Evolutionary conservation across 2,113 vertebrate genomes (phyloP), one percentile per base, ranked within the genome.

Genomic region (Scomber scombrus): DNA sequence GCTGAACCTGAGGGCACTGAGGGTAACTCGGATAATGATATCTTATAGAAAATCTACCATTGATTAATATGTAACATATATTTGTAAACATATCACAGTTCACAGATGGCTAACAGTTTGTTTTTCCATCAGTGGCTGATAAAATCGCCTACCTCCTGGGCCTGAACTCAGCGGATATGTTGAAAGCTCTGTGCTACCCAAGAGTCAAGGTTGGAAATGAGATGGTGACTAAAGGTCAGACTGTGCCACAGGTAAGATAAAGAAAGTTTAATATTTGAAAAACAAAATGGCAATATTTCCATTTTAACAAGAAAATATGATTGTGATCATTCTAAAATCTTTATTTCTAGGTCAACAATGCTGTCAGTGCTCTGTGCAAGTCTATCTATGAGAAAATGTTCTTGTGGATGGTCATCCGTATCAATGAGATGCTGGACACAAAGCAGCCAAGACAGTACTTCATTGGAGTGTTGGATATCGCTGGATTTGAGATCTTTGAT

Each of bases 401-500:
- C 91, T 91, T 95, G 90, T 95, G 95, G 95, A 95, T 95, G 94
- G 94, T 95, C 62, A 0, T 93, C 45, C 92, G 95, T 51, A 95
- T 95, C 88, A 95, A 95, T 87, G 93, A 95, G 83, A 95, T 95
- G 93, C 16, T 95, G 86, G 95, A 94, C 89, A 96, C 95, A 60
- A 95, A 68, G 75, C 93, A 95, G 79, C 18, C 18, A 14, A 93
- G 95, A 75, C 71, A 85, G 11, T 94, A 81, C 88, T 96, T 93
- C 82, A 96, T 96, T 83, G 95, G 95, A 46, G 95, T 95, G 69
- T 76, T 95, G 89, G 94, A 95, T 43, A 95, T 95, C 14, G 95
- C 95, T 86, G 95, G 95, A 16, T 95, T 95, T 93, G 95, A 95
- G 84, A 95, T 95, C 82, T 95, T 95, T 58, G 93, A 95, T 91